Evolutionary conservation across 2,888 invertebrate species (phyloP), one percentile per base, ranked within the genome.

Genomic region (Oscheius sp.): DNA sequence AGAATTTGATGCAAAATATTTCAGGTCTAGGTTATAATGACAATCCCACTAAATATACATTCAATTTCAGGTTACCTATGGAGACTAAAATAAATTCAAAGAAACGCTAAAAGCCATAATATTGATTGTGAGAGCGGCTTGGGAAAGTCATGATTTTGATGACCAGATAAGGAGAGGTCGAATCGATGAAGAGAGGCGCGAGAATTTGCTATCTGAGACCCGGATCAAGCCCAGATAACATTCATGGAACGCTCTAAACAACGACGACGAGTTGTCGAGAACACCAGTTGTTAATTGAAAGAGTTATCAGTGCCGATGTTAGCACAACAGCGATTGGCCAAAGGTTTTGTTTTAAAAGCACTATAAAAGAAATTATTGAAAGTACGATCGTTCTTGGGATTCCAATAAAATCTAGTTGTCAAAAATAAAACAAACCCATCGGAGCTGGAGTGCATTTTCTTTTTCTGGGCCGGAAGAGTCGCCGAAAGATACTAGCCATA

Each of bases 171-270:
- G n/a, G n/a, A n/a, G n/a, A n/a, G n/a, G n/a, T 42, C n/a, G 5
- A 48, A 48, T 3, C 48, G 48, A 48, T 12, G 23, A 48, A 48
- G 48, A 25, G n/a, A n/a, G n/a, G n/a, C 4, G 34, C 6, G 55
- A 34, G 33, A 33, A 33, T 55, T 3, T 4, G 17, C 55, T 55
- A 55, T 55, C 55, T n/a, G 55, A 25, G 20, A 34, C 20, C 55
- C 55, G 55, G 55, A 55, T 55, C 55, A 55, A 25, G 20, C 15
- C 17, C 55, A 55, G 55, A 55, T 55, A 55, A 55, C 55, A 34
- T 33, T 25, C 20, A 37, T 20, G 20, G 55, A 55, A 55, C 55
- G 55, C 6, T 6, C 33, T 23, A 55, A 55, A 55, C 37, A 55
- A 55, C 20, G 55, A n/a, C 34, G 48, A 48, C 8, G 37, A 15